phyloP scores from a whole-genome alignment of 2,888 invertebrate species.

The Melieria crassipennis region DNA sequence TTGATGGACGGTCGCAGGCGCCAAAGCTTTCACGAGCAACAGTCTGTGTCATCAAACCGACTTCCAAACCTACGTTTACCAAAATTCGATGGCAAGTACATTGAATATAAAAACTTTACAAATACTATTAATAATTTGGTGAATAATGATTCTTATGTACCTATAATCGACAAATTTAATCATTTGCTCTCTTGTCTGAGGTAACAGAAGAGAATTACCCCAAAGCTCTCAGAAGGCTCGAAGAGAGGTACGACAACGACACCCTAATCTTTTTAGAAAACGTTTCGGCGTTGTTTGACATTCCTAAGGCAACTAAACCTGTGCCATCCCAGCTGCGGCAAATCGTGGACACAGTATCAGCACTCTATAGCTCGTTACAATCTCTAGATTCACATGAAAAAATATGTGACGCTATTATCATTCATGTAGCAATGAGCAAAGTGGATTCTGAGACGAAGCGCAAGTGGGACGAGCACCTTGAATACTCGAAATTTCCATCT shows the following conservation, averaged over 20 bases:
- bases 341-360: slow-evolving; percentile 32
- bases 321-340: slow-evolving; percentile 24
- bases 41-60: background rate
- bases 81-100: slow-evolving; percentile 33
- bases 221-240: no score
- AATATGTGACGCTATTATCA: no score
- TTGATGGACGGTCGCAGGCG: slow-evolving; percentile 7
- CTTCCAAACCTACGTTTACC: slow-evolving; percentile 23
- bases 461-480: slow-evolving; percentile 19
- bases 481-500: no score
- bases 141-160: no score
- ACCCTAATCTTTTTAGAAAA: slow-evolving; percentile 14
- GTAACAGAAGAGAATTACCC: no score
- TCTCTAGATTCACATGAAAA: slow-evolving; percentile 29
- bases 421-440: slow-evolving; percentile 30
- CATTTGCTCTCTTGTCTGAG: no score
- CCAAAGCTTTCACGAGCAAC: slow-evolving; percentile 1
- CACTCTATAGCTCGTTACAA: slow-evolving; percentile 29
- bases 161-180: no score
- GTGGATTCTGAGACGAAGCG: slow-evolving; percentile 29
- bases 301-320: slow-evolving; percentile 23
- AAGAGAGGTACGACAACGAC: no score
- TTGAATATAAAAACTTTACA: slow-evolving; percentile 34
- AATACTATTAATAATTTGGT: no score
- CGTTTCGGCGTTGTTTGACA: slow-evolving; percentile 27